Conservation (phyloP, 2,113 vertebrate genomes). For the Fulica atra region DNA sequence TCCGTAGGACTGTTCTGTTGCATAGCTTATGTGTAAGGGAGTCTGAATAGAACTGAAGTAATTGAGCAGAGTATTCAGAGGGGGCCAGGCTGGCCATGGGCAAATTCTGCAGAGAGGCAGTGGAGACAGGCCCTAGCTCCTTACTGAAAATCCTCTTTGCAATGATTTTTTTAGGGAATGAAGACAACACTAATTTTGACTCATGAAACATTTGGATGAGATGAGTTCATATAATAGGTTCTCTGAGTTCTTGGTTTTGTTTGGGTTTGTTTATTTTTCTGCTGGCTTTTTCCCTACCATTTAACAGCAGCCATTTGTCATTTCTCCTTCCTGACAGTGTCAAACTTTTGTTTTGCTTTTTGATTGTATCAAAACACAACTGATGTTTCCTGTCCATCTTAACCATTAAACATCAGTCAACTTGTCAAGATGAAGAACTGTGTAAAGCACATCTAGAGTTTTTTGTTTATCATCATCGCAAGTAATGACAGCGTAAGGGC, state of each 20-base stretch:
- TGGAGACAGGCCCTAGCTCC: neutral
- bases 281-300: neutral
- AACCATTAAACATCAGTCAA: neutral
- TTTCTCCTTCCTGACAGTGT: neutral
- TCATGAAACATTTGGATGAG: neutral
- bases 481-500: neutral
- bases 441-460: neutral
- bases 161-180: neutral
- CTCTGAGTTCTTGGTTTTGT: neutral
- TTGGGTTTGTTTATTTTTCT: neutral
- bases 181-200: neutral
- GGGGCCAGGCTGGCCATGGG: neutral
- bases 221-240: neutral
- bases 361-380: neutral
- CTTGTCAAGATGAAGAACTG: neutral
- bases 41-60: neutral
- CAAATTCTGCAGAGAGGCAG: neutral
- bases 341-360: neutral
- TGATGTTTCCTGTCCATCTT: neutral
- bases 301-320: neutral
- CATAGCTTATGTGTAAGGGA: neutral
- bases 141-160: neutral
- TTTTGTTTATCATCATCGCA: neutral
- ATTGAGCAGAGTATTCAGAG: neutral
- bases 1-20: neutral